phyloP scores from a whole-genome alignment of 2,888 invertebrate species.

The Megastigmus dorsalis region DNA sequence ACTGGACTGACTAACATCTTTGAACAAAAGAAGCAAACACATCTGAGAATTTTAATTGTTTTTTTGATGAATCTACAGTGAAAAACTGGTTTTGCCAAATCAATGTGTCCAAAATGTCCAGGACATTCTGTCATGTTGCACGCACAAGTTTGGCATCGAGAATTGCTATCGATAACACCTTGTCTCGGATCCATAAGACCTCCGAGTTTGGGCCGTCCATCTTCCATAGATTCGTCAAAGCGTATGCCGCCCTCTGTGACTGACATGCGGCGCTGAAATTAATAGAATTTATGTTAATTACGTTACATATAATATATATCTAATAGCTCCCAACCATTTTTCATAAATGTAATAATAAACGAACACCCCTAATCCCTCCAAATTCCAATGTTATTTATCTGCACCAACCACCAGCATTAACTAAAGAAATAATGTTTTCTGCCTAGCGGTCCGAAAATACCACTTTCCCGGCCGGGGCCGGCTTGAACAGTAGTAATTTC shows the following conservation, averaged over 20 bases:
- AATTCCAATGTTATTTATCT: too few species aligned
- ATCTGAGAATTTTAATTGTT: conserved; percentile 96
- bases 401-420: too few species aligned
- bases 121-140: conserved; percentile 99
- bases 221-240: conserved; percentile 98
- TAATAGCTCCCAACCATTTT: too few species aligned
- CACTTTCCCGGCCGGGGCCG: too few species aligned
- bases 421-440: too few species aligned
- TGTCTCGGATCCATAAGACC: conserved; percentile 99
- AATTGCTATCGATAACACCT: conserved; percentile 95
- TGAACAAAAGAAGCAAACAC: conserved; percentile 99
- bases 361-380: too few species aligned
- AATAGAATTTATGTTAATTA: conserved; percentile 32
- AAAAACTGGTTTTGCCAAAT: conserved; percentile 98
- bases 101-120: conserved; percentile 99
- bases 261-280: conserved; percentile 94
- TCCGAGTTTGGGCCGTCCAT: conserved; percentile 96
- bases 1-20: conserved; percentile 91
- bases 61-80: conserved; percentile 98
- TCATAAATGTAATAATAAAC: too few species aligned
- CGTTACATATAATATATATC: too few species aligned
- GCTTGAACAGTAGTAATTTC: too few species aligned
- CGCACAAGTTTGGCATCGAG: conserved; percentile 96
- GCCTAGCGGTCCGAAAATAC: too few species aligned
- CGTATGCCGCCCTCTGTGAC: conserved; percentile 97